A percentile compares a stretch with the other conserved stretches of the same genome.
Conservation (phyloP, 1,140 invertebrate species). For the Dendrolimus kikuchii region DNA sequence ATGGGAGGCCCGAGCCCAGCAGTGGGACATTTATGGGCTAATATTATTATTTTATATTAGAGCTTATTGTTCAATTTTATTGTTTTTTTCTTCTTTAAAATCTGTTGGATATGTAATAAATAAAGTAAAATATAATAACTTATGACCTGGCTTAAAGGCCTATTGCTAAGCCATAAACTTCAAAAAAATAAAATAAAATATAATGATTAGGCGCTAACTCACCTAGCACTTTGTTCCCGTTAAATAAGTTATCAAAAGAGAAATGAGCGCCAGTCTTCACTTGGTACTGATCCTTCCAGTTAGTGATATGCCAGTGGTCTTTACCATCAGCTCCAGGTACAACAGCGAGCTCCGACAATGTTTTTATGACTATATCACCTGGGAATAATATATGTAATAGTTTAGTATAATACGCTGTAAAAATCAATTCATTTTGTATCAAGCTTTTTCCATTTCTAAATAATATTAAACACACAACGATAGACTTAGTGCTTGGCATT, state of each 20-base stretch:
- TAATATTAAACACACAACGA: no score
- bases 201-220: conserved; percentile 12
- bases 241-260: conserved; percentile 70
- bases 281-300: conserved; percentile 33
- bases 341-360: conserved; percentile 23
- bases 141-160: no score
- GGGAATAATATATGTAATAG: conserved; percentile 9
- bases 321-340: conserved; percentile 44
- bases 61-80: no score
- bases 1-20: no score
- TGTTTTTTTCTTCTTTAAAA: no score
- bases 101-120: no score
- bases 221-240: conserved; percentile 71
- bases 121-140: no score
- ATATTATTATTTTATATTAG: not conserved
- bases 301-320: conserved; percentile 49
- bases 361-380: conserved; percentile 47
- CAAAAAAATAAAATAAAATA: no score
- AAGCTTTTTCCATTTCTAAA: not conserved
- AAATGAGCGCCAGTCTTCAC: conserved; percentile 43
- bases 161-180: no score
- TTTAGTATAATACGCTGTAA: no score
- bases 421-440: not conserved
- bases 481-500: no score
- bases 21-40: no score